A percentile compares a stretch with the other conserved stretches of the same genome.
phyloP scores from a whole-genome alignment of 2,113 vertebrate genomes.

The Nansenia antarctica region DNA sequence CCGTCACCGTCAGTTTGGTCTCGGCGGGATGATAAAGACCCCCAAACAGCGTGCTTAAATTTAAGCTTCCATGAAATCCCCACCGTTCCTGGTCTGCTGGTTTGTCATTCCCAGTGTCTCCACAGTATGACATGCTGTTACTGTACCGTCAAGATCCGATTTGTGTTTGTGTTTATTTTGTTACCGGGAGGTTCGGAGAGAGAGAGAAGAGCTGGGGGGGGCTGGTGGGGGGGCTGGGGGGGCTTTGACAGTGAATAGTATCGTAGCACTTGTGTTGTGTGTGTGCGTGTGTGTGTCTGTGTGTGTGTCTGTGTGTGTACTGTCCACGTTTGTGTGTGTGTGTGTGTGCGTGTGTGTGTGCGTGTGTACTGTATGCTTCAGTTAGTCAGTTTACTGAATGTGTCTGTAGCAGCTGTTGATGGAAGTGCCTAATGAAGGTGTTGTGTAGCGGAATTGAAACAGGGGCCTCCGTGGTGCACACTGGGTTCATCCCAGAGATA shows the following conservation, averaged over 20 bases:
- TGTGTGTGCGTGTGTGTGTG: neutral
- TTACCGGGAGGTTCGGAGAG: slow-evolving; percentile 42
- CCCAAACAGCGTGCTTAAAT: slow-evolving; percentile 61
- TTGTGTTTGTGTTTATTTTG: slow-evolving; percentile 59
- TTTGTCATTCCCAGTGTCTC: slow-evolving; percentile 38
- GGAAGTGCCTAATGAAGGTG: slow-evolving; percentile 28
- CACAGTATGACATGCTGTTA: slow-evolving; percentile 36
- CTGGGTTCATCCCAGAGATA: neutral
- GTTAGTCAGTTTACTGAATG: slow-evolving; percentile 52
- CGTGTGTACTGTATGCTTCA: slow-evolving; percentile 39
- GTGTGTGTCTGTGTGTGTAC: slow-evolving; percentile 11
- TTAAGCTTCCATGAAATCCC: slow-evolving; percentile 71
- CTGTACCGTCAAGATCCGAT: slow-evolving; percentile 24
- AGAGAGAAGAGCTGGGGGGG: slow-evolving; percentile 25
- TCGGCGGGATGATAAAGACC: slow-evolving; percentile 70
- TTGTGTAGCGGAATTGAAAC: slow-evolving; percentile 26
- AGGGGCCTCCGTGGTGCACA: neutral
- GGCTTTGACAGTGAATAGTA: too few relatives aligned
- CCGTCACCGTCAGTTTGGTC: slow-evolving; percentile 67
- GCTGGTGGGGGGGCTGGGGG: neutral
- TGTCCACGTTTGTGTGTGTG: neutral
- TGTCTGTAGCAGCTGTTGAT: slow-evolving; percentile 65
- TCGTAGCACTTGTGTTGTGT: slow-evolving; percentile 18
- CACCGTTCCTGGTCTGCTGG: slow-evolving; percentile 54
- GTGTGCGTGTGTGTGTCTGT: neutral